A percentile compares a stretch with the other conserved stretches of the same genome.
phyloP scores from a whole-genome alignment of 2,888 invertebrate species.

The Lobophora halterata region DNA sequence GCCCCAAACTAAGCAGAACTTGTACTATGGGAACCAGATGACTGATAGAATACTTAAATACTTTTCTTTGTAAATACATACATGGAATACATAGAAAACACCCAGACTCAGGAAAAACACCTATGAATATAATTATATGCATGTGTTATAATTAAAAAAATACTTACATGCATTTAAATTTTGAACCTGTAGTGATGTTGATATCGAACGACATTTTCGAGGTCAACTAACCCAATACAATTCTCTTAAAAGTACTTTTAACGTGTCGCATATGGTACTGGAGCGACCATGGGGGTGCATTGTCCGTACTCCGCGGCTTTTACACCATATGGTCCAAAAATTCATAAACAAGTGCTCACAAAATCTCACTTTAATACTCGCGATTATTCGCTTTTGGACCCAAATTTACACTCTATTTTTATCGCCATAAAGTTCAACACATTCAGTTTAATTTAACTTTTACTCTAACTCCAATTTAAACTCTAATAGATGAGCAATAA shows the following conservation, averaged over 20 bases:
- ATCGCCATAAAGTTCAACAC: constrained; percentile 29
- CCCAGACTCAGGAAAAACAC: too few species aligned
- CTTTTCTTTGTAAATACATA: too few species aligned
- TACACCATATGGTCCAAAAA: constrained; percentile 78
- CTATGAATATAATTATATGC: too few species aligned
- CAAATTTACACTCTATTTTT: constrained; percentile 35
- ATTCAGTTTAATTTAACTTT: constrained; percentile 23
- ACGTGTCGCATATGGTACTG: constrained; percentile 77
- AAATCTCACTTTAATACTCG: constrained; percentile 64
- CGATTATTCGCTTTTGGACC: constrained; percentile 45
- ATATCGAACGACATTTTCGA: constrained; percentile 13
- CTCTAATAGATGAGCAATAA: constrained; percentile 24
- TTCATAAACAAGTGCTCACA: constrained; percentile 74
- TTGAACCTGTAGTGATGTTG: too few species aligned
- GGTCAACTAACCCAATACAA: constrained; percentile 48
- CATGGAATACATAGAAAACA: too few species aligned
- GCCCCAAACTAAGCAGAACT: too few species aligned
- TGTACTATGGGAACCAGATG: too few species aligned
- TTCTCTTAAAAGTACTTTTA: constrained; percentile 75
- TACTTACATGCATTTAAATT: too few species aligned
- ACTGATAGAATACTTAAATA: too few species aligned
- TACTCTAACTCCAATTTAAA: constrained; percentile 26
- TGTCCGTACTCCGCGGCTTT: constrained; percentile 73
- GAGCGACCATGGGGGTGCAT: constrained; percentile 66
- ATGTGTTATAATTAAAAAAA: too few species aligned